Evolutionary conservation across 2,797 vertebrate species (phyloP).

Genomic region (Sebastiscus tertius): DNA sequence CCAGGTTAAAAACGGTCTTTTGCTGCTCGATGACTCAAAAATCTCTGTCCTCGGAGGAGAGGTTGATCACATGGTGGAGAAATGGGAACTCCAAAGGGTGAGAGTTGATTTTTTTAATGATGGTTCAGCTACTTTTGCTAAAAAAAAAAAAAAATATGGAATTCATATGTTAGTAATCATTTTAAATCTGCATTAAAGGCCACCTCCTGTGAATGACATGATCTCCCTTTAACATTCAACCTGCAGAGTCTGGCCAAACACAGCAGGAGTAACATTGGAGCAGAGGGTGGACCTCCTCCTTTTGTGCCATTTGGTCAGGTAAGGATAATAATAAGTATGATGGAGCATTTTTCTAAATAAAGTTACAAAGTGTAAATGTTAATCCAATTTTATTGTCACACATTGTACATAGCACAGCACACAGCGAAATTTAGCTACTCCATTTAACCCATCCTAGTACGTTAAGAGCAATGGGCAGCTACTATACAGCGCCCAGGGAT

Average conservation of each 20-base stretch:
- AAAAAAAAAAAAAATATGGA: not conserved
- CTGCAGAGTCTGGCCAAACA: constrained; percentile 96
- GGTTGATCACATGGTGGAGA: constrained; percentile 98
- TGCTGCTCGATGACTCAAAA: constrained; percentile 94
- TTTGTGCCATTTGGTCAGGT: constrained; percentile 99
- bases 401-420: no score
- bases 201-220: not conserved
- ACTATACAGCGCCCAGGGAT: no score
- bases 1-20: constrained; percentile 92
- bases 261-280: constrained; percentile 94
- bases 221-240: constrained; percentile 30
- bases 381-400: no score
- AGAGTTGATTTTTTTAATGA: constrained; percentile 63
- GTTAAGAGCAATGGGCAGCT: no score
- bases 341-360: not conserved
- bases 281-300: constrained; percentile 97
- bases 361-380: not conserved
- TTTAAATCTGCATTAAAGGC: constrained; percentile 9
- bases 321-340: constrained; percentile 37
- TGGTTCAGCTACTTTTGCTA: constrained; percentile 1
- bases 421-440: no score
- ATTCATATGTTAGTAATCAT: constrained; percentile 7
- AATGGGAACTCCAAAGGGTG: constrained; percentile 99
- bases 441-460: no score
- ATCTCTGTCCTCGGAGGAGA: constrained; percentile 94